phyloP scores from a whole-genome alignment of 2,888 invertebrate species.

The Chromoteleia sp. region DNA sequence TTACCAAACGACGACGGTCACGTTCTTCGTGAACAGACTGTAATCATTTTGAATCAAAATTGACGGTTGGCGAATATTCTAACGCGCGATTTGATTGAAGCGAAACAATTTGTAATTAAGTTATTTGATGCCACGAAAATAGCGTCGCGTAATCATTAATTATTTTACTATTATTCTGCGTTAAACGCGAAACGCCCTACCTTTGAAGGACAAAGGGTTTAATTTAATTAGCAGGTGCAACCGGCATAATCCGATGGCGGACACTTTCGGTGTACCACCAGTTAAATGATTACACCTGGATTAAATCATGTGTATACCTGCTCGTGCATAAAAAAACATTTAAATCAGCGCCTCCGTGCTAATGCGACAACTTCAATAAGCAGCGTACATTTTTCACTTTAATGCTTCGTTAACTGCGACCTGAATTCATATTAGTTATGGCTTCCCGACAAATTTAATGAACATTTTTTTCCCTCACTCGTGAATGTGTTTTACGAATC shows the following conservation, averaged over 20 bases:
- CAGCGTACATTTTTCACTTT: slow-evolving; percentile 49
- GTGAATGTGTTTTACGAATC: slow-evolving; percentile 25
- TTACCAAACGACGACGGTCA: too few relatives aligned
- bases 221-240: slow-evolving; percentile 33
- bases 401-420: slow-evolving; percentile 50
- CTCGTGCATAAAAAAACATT: slow-evolving; percentile 45
- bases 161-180: neutral
- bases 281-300: slow-evolving; percentile 57
- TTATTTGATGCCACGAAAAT: too few relatives aligned
- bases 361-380: slow-evolving; percentile 61
- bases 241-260: slow-evolving; percentile 12
- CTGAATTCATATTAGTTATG: slow-evolving; percentile 59
- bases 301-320: slow-evolving; percentile 53
- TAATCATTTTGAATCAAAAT: too few relatives aligned
- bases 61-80: too few relatives aligned
- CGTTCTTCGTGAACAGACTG: too few relatives aligned
- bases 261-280: slow-evolving; percentile 37
- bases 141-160: too few relatives aligned
- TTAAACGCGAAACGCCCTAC: neutral
- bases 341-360: slow-evolving; percentile 52
- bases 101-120: too few relatives aligned
- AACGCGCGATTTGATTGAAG: too few relatives aligned
- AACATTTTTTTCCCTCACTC: slow-evolving; percentile 40
- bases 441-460: slow-evolving; percentile 55
- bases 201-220: neutral